Base-by-base conservation (phyloP, 2,888 invertebrate species). In the Lycophotia porphyrea region DNA sequence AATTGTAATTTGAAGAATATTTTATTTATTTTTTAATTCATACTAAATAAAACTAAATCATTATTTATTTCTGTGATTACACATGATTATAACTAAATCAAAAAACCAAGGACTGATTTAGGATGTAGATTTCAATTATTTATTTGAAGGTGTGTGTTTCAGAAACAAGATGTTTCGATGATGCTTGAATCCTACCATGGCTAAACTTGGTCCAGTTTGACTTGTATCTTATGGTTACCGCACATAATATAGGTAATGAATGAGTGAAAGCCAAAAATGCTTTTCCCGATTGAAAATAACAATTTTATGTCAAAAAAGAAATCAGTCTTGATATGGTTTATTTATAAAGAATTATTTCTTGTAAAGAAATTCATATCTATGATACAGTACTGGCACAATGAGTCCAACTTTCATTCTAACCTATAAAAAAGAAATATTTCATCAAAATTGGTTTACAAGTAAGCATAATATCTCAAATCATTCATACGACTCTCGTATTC, bases 341-440 rank as follows among this genome's bases (percentile, higher is more conserved):
- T 2, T 24, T 24, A 7, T 11, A 67, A 15, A n/a, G 55, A n/a
- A 5, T 0, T 9, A 39, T 18, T 18, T 13, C 3, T 8, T 34
- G n/a, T 42, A 42, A 42, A 18, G 42, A 63, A 42, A 78, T 13
- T n/a, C 5, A 44, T n/a, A 70, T 70, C 31, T 58, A 61, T 79
- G 34, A 5, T 34, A 70, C 31, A 75, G 60, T 58, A 24, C 66
- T 63, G 47, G 65, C 31, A 67, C 44, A 79, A 72, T 74, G 69
- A 84, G 74, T 73, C 24, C 49, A 61, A 79, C 80, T 84, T 80
- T 84, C 76, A 80, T 84, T 74, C 70, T 84, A 84, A 84, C 84
- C 86, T 85, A 69, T 69, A 86, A 83, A 52, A 44, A 5, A 5
- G 39, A 63, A 36, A 39, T 24, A 49, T 44, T 70, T 49, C 13